These are phyloP conservation scores for Trachelus tabidus DNA, from an alignment of 2,888 invertebrate species.

Conservation along the genomic window DNA sequence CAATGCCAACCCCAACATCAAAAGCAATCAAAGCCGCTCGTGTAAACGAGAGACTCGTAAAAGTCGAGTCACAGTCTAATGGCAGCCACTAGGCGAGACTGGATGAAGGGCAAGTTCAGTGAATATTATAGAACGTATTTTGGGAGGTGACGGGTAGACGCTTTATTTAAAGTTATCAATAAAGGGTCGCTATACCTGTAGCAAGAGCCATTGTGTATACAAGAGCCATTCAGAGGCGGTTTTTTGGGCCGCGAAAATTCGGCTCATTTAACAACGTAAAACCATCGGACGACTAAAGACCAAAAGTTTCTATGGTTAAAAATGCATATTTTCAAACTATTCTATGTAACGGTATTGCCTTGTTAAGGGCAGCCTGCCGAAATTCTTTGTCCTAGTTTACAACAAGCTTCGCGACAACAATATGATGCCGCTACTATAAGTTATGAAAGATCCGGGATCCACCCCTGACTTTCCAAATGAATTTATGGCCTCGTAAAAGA, in stretches of 20 bases:
- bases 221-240: not conserved
- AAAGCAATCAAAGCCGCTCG: constrained; percentile 14
- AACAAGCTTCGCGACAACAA: constrained; percentile 17
- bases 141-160: constrained; percentile 1
- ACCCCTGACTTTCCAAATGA: constrained; percentile 40
- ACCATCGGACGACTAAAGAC: not conserved
- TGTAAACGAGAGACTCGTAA: constrained; percentile 18
- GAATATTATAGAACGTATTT: constrained; percentile 6
- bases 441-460: constrained; percentile 15
- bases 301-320: not conserved
- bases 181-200: not conserved
- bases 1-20: not conserved
- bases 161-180: constrained; percentile 1
- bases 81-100: not conserved
- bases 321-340: not conserved
- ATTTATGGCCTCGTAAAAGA: constrained; percentile 55
- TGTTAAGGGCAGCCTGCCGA: not conserved
- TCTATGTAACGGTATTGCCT: not conserved
- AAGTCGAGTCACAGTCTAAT: constrained; percentile 10
- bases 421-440: constrained; percentile 15
- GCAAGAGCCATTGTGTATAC: not conserved
- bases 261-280: not conserved
- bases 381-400: constrained; percentile 16
- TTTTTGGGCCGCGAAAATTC: too few relatives aligned
- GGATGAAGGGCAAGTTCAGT: not conserved